Evolutionary conservation across 2,888 invertebrate genomes (phyloP).

Genomic region (Erebia palarica): DNA sequence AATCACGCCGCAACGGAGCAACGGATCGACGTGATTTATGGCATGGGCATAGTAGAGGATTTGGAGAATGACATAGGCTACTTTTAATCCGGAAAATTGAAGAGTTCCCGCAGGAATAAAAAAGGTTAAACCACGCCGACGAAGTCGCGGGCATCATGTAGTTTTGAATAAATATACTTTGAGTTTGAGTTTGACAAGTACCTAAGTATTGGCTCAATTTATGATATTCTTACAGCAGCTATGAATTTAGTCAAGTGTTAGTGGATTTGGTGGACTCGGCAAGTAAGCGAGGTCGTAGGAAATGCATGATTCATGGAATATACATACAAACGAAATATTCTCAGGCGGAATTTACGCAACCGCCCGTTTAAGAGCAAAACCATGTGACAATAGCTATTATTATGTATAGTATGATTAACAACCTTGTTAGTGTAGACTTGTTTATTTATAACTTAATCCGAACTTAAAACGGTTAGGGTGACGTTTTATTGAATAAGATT

Average conservation of each 20-base stretch:
- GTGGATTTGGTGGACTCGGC: neutral
- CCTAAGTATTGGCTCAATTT: too few relatives aligned
- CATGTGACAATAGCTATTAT: conserved; percentile 45
- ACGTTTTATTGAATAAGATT: neutral
- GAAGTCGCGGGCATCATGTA: too few relatives aligned
- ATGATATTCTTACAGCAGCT: too few relatives aligned
- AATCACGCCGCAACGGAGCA: too few relatives aligned
- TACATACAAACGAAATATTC: conserved; percentile 9
- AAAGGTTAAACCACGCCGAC: too few relatives aligned
- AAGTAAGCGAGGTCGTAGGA: neutral
- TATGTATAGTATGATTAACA: conserved; percentile 49
- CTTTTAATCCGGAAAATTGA: too few relatives aligned
- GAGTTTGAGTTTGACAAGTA: too few relatives aligned
- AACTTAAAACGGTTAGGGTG: conserved; percentile 19
- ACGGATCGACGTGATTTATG: too few relatives aligned
- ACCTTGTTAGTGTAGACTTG: conserved; percentile 50
- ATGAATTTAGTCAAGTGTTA: neutral
- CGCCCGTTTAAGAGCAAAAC: conserved; percentile 40
- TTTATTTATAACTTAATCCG: conserved; percentile 43
- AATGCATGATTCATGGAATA: conserved; percentile 8
- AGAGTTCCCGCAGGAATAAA: too few relatives aligned
- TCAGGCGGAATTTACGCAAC: conserved; percentile 29
- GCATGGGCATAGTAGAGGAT: too few relatives aligned
- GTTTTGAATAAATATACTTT: too few relatives aligned
- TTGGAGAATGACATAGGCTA: too few relatives aligned